Evolutionary conservation across 2,888 invertebrate genomes (phyloP).

Genomic region (Caradrina kadenii): DNA sequence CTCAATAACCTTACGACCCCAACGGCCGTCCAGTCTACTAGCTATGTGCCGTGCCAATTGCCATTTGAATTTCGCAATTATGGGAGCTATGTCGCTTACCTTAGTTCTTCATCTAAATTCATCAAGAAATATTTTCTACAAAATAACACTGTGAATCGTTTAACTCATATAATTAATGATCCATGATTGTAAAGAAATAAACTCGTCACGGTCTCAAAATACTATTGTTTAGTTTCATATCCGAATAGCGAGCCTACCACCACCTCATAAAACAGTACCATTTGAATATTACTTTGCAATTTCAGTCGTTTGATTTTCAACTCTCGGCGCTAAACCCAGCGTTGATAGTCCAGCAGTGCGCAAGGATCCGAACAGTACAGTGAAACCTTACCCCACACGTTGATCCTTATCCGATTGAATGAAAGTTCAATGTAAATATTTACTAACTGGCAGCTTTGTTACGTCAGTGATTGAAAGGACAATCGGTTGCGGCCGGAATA

Average conservation of each 20-base stretch:
- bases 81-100: too few species aligned
- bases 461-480: constrained; percentile 64
- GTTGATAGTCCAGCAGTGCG: too few species aligned
- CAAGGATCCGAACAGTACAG: not conserved
- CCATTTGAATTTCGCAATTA: too few species aligned
- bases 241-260: too few species aligned
- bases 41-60: too few species aligned
- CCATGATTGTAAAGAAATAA: not conserved
- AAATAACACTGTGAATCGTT: too few species aligned
- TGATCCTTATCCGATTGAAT: constrained; percentile 21
- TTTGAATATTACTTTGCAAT: too few species aligned
- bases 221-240: not conserved
- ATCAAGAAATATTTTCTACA: too few species aligned
- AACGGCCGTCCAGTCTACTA: too few species aligned
- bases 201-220: not conserved
- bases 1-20: too few species aligned
- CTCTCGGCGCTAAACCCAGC: too few species aligned
- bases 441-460: constrained; percentile 39
- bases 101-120: not conserved
- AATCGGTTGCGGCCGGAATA: constrained; percentile 48
- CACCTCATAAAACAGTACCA: too few species aligned
- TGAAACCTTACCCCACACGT: not conserved
- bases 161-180: not conserved
- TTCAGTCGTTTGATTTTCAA: not conserved
- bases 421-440: constrained; percentile 47